Evolutionary conservation across 2,797 vertebrate species (phyloP).

Genomic region (Molossus alvarezi): DNA sequence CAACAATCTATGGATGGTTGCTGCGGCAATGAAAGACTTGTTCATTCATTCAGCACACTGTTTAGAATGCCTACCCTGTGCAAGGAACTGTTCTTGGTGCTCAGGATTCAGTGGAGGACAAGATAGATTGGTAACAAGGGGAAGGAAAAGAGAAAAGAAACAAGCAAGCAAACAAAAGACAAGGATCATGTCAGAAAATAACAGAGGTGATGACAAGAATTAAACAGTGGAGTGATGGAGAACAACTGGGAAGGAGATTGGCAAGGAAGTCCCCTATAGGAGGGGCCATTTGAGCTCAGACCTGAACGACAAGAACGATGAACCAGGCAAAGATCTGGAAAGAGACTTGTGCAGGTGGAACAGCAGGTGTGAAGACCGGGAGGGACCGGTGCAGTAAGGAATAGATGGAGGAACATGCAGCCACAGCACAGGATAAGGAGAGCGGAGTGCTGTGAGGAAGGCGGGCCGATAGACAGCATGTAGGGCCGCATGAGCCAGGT

Average conservation of each 20-base stretch:
- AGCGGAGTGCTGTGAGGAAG: not conserved
- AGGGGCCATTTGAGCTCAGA: not conserved
- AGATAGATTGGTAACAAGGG: not conserved
- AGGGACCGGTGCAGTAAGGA: not conserved
- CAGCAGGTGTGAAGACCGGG: not conserved
- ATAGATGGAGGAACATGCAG: not conserved
- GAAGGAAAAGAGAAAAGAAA: not conserved
- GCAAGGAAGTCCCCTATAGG: not conserved
- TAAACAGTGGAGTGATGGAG: not conserved
- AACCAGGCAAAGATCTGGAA: not conserved
- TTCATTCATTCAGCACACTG: not conserved
- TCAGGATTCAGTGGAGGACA: not conserved
- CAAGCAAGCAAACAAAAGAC: not conserved
- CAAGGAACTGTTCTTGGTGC: not conserved
- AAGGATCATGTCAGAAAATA: not conserved
- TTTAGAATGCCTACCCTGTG: not conserved
- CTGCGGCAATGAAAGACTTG: not conserved
- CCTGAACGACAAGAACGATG: not conserved
- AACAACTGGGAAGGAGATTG: not conserved
- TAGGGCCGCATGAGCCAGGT: fast-evolving
- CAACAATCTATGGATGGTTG: not conserved
- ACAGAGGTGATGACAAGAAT: not conserved
- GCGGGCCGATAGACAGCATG: not conserved
- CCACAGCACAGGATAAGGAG: not conserved
- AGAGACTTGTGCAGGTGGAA: not conserved